Conservation (phyloP, 53 echinoderm and acorn worm species). For the Astropecten irregularis region DNA sequence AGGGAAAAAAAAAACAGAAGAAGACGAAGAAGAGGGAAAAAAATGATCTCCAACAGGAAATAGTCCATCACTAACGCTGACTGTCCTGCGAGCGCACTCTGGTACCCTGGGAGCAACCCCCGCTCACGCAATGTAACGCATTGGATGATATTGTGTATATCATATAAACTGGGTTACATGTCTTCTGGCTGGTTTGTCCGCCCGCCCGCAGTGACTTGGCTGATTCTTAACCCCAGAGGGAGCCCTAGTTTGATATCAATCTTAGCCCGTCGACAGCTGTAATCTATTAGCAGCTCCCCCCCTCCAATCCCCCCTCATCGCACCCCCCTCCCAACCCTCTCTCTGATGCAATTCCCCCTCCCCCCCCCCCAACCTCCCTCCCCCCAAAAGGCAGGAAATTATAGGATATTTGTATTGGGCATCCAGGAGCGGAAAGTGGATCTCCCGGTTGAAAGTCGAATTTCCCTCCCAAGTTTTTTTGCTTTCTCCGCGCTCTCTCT, state of each 20-base stretch:
- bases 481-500: not conserved
- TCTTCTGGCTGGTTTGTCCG: too few relatives aligned
- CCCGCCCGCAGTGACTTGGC: conserved; percentile 44
- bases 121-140: conserved; percentile 5
- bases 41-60: conserved; percentile 45
- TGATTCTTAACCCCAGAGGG: conserved; percentile 56
- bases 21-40: not conserved
- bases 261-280: conserved; percentile 36
- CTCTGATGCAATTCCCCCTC: too few relatives aligned
- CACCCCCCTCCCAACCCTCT: too few relatives aligned
- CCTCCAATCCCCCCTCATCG: too few relatives aligned
- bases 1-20: too few relatives aligned
- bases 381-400: conserved; percentile 50
- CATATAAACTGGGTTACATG: not conserved
- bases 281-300: conserved; percentile 6
- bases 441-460: not conserved
- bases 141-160: not conserved
- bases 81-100: not conserved
- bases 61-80: conserved; percentile 25
- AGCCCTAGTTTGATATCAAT: conserved; percentile 51
- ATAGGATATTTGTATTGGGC: conserved; percentile 57
- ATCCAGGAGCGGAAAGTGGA: conserved; percentile 29
- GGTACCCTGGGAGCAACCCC: conserved; percentile 32
- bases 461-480: conserved; percentile 20
- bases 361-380: too few relatives aligned